phyloP scores from a whole-genome alignment of 2,888 invertebrate species.

The Drosophila aldrichi region DNA sequence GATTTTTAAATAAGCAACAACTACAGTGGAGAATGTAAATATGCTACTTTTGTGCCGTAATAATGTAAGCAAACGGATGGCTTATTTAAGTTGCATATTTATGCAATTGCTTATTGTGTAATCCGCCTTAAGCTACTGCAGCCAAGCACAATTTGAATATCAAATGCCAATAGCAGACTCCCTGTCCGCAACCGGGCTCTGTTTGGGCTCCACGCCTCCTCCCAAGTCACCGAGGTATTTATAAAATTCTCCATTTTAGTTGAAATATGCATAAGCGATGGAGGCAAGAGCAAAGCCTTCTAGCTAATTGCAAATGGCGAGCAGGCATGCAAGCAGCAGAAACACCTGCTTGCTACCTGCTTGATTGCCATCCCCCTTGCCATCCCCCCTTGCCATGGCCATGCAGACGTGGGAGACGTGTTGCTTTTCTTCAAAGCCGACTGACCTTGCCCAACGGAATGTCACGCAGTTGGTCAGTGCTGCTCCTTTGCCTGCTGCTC shows the following conservation, averaged over 20 bases:
- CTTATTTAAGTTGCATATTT: slow-evolving; percentile 17
- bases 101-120: slow-evolving; percentile 36
- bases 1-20: neutral
- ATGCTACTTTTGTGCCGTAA: neutral
- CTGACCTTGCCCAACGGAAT: slow-evolving; percentile 55
- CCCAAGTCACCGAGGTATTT: slow-evolving; percentile 36
- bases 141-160: slow-evolving; percentile 32
- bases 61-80: neutral
- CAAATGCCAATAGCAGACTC: slow-evolving; percentile 22
- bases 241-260: slow-evolving; percentile 36
- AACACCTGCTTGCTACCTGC: neutral
- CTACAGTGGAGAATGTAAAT: neutral
- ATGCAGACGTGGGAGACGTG: slow-evolving; percentile 12
- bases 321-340: slow-evolving; percentile 37
- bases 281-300: slow-evolving; percentile 18
- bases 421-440: slow-evolving; percentile 45
- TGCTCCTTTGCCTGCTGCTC: slow-evolving; percentile 31
- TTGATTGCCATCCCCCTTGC: neutral
- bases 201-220: neutral
- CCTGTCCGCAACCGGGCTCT: neutral
- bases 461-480: slow-evolving; percentile 62
- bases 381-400: no score
- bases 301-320: slow-evolving; percentile 66
- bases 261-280: slow-evolving; percentile 59
- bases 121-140: slow-evolving; percentile 22